Percentiles rank a stretch among this genome's conserved stretches.
Evolutionary conservation across 2,113 vertebrate genomes (phyloP).

Genomic region (Scomber colias): DNA sequence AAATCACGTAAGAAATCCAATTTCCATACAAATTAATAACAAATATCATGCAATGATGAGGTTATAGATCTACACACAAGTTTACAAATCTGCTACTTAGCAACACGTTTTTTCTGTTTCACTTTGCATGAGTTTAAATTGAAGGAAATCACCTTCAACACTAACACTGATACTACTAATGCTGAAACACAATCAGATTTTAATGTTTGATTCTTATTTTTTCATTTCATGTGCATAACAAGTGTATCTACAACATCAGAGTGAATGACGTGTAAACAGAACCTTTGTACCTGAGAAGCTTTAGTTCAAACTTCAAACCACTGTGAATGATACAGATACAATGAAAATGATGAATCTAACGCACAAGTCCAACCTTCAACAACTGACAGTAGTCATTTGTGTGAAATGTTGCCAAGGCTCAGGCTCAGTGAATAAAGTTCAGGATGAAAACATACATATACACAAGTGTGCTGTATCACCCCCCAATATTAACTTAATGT

Average conservation of each 20-base stretch:
- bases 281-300: constrained; percentile 82
- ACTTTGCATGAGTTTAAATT: constrained; percentile 48
- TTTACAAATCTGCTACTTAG: constrained; percentile 59
- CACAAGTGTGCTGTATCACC: constrained; percentile 11
- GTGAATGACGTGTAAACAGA: constrained; percentile 78
- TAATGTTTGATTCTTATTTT: background rate
- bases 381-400: constrained; percentile 44
- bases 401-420: constrained; percentile 39
- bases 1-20: constrained; percentile 54
- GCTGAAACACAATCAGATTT: constrained; percentile 55
- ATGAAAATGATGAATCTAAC: constrained; percentile 22
- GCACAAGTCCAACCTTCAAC: constrained; percentile 23
- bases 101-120: constrained; percentile 39
- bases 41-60: constrained; percentile 72
- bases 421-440: constrained; percentile 57
- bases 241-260: constrained; percentile 70
- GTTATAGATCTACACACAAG: constrained; percentile 52
- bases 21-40: constrained; percentile 62
- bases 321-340: constrained; percentile 49
- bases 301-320: constrained; percentile 63
- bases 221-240: constrained; percentile 67
- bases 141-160: constrained; percentile 58
- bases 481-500: constrained; percentile 18
- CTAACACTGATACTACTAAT: constrained; percentile 62
- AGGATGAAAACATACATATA: constrained; percentile 47